These are phyloP conservation scores for Argyra leucocephala DNA, from an alignment of 2,888 invertebrate genomes.

Conservation along the genomic window DNA sequence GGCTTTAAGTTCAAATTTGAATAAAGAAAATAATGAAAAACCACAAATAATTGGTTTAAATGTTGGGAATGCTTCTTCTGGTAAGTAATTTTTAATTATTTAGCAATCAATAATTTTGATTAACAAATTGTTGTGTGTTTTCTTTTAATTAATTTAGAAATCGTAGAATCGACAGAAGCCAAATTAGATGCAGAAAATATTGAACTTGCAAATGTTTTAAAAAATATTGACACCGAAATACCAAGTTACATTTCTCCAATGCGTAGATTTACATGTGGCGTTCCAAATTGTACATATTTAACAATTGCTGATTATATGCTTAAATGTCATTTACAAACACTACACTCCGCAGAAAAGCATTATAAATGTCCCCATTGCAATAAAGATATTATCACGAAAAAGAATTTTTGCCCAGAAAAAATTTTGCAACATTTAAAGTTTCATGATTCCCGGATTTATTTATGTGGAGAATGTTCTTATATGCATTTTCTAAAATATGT, in stretches of 20 bases:
- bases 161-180: too few species aligned
- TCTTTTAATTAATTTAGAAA: too few species aligned
- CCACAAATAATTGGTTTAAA: background rate
- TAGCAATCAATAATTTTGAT: too few species aligned
- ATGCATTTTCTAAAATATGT: conserved; percentile 53
- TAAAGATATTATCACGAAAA: conserved; percentile 45
- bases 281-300: conserved; percentile 58
- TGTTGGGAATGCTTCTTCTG: too few species aligned
- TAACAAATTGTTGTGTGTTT: too few species aligned
- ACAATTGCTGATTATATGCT: conserved; percentile 63
- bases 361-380: conserved; percentile 67
- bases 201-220: conserved; percentile 24
- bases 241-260: conserved; percentile 49
- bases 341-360: conserved; percentile 53
- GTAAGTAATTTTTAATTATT: too few species aligned
- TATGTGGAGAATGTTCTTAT: conserved; percentile 60
- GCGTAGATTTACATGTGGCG: conserved; percentile 62
- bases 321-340: conserved; percentile 59
- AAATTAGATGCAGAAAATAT: too few species aligned
- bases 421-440: conserved; percentile 63
- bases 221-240: conserved; percentile 23
- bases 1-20: conserved; percentile 55
- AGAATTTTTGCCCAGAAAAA: conserved; percentile 47
- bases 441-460: conserved; percentile 63
- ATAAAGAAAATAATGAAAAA: conserved; percentile 26